phyloP scores from a whole-genome alignment of 2,888 invertebrate species.

The Apodemia duryi region DNA sequence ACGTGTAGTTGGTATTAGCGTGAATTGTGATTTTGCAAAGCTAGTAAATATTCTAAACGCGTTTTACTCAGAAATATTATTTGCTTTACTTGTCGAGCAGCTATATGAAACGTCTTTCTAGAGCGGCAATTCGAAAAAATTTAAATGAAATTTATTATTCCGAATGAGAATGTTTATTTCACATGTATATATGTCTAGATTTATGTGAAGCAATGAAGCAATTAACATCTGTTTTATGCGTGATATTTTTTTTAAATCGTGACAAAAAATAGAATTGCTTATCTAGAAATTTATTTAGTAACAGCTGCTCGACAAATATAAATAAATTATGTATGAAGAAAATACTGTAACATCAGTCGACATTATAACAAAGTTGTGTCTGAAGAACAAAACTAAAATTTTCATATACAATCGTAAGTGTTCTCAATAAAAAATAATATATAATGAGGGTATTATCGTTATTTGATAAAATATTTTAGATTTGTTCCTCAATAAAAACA shows the following conservation, averaged over 20 bases:
- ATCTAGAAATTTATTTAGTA: neutral
- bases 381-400: constrained; percentile 65
- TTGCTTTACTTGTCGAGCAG: neutral
- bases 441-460: constrained; percentile 40
- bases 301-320: neutral
- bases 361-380: constrained; percentile 53
- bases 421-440: constrained; percentile 40
- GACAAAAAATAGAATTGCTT: neutral
- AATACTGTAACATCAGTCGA: constrained; percentile 41
- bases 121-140: neutral
- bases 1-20: constrained; percentile 18
- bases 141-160: no score
- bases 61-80: neutral
- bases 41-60: neutral
- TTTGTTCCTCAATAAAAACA: constrained; percentile 65
- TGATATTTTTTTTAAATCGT: neutral
- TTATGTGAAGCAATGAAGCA: neutral
- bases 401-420: constrained; percentile 35
- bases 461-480: constrained; percentile 50
- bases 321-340: neutral
- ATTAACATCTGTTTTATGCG: neutral
- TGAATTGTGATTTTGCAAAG: neutral
- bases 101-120: neutral
- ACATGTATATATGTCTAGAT: neutral
- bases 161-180: neutral